Evolutionary conservation across 1,140 invertebrate genomes (phyloP).

Genomic region (Brachionus rotundiformis): DNA sequence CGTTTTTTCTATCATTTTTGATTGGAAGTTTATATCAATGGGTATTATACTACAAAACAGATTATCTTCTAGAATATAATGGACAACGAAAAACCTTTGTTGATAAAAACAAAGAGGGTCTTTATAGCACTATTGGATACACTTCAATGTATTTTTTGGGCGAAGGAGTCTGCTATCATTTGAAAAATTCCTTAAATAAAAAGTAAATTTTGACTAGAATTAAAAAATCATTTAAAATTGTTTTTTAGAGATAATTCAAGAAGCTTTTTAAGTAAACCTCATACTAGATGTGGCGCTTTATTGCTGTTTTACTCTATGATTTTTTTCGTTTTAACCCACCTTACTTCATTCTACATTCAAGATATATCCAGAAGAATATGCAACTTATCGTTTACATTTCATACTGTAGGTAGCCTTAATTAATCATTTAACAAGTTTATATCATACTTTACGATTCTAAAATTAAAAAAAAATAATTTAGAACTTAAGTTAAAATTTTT

Average conservation of each 20-base stretch:
- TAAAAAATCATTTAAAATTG: neutral
- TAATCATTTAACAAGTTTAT: too few species aligned
- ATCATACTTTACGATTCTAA: too few species aligned
- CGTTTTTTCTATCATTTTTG: neutral
- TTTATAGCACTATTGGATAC: constrained; percentile 80
- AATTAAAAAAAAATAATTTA: too few species aligned
- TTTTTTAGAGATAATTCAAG: neutral
- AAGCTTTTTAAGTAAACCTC: too few species aligned
- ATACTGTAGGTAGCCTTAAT: too few species aligned
- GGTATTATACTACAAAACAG: constrained; percentile 44
- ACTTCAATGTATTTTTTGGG: constrained; percentile 75
- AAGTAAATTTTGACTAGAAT: neutral
- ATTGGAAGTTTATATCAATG: constrained; percentile 12
- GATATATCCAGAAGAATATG: constrained; percentile 24
- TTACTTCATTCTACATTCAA: neutral
- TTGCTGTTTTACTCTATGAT: neutral
- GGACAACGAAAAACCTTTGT: constrained; percentile 59
- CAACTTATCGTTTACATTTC: constrained; percentile 17
- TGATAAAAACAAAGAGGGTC: constrained; percentile 83
- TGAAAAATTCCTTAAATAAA: neutral
- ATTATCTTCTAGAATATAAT: neutral
- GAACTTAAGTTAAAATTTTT: too few species aligned
- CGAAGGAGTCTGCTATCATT: neutral
- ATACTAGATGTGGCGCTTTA: neutral
- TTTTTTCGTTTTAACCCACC: neutral